Percentiles rank a stretch among this genome's conserved stretches.
phyloP scores from a whole-genome alignment of 92 coral and sea anemone species.

The Isaurus tuberculatus region DNA sequence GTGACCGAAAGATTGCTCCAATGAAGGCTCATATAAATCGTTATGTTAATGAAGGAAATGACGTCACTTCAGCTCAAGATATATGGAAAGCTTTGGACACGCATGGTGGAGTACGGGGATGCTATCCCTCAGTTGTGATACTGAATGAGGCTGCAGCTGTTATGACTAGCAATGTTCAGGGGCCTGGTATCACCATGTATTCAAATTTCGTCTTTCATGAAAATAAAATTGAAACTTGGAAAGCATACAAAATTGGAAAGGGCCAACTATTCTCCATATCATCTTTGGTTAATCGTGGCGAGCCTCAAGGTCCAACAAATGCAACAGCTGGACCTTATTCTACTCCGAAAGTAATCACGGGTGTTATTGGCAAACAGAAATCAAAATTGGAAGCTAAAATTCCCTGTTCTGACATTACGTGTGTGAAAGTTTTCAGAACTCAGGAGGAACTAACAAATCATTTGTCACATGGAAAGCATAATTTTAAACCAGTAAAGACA shows the following conservation, averaged over 20 bases:
- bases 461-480: not conserved
- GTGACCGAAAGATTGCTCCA: not conserved
- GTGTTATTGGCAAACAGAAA: not conserved
- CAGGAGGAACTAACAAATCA: not conserved
- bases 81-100: constrained; percentile 10
- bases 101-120: not conserved
- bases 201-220: not conserved
- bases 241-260: constrained; percentile 6
- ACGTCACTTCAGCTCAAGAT: constrained; percentile 1
- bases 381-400: not conserved
- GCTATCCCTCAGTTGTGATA: not conserved
- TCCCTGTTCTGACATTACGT: not conserved
- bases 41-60: not conserved
- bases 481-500: not conserved
- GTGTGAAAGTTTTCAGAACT: constrained; percentile 3
- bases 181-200: not conserved
- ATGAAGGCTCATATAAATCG: not conserved
- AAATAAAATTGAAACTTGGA: not conserved
- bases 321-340: not conserved
- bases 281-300: constrained; percentile 5
- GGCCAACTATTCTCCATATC: not conserved
- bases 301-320: constrained; percentile 3
- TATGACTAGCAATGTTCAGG: constrained; percentile 2
- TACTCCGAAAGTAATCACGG: not conserved
- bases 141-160: constrained; percentile 1